Conservation (phyloP, 2,797 vertebrate genomes). For the Pangasius macronema region DNA sequence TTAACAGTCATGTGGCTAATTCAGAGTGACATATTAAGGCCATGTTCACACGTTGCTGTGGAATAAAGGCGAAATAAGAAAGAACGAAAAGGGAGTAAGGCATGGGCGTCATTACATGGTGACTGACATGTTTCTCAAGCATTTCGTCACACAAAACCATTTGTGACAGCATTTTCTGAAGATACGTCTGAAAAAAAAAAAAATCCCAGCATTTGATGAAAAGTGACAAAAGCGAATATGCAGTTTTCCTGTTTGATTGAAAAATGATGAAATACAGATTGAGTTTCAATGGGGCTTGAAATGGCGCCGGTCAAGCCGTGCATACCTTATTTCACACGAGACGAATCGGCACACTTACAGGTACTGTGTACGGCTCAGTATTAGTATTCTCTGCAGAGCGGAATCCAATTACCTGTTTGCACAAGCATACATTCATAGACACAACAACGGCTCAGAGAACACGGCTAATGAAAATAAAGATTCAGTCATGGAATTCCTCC, state of each 20-base stretch:
- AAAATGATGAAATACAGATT: slow-evolving; percentile 48
- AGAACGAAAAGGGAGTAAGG: slow-evolving; percentile 47
- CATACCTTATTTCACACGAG: slow-evolving; percentile 50
- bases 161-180: slow-evolving; percentile 60
- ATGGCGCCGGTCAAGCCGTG: slow-evolving; percentile 45
- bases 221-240: slow-evolving; percentile 58
- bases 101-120: slow-evolving; percentile 42
- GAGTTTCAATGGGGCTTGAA: slow-evolving; percentile 53
- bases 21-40: slow-evolving; percentile 69
- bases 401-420: slow-evolving; percentile 32
- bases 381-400: slow-evolving; percentile 7
- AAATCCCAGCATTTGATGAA: slow-evolving; percentile 54
- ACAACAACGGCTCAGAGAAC: slow-evolving; percentile 23
- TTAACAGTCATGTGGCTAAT: slow-evolving; percentile 62
- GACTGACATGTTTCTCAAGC: slow-evolving; percentile 62
- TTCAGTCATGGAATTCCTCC: slow-evolving; percentile 43
- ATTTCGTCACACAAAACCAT: slow-evolving; percentile 55
- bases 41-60: slow-evolving; percentile 55
- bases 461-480: slow-evolving; percentile 47
- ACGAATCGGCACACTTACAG: slow-evolving; percentile 41
- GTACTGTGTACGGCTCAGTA: not conserved
- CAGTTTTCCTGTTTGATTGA: slow-evolving; percentile 50
- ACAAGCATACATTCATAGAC: slow-evolving; percentile 18
- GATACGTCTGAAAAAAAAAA: slow-evolving; percentile 44
- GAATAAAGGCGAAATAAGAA: slow-evolving; percentile 38